Base-by-base conservation (phyloP, 2,113 vertebrate species). In the Mastomys coucha region DNA sequence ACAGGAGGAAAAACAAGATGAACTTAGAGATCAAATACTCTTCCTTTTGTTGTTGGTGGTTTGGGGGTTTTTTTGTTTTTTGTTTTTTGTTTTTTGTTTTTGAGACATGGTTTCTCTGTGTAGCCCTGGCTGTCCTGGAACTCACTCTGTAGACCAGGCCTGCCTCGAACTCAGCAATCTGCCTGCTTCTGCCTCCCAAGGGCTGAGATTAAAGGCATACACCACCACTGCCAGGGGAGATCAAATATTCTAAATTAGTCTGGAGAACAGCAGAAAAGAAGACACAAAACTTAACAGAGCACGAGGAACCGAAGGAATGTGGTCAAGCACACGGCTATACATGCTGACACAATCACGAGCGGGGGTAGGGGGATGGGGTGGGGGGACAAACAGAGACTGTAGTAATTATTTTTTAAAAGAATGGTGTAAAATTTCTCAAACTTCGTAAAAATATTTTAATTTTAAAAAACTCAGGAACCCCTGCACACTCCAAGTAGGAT, bases 231-330 rank as follows among this genome's bases (percentile, higher is more conserved):
- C 45, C 45, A 3, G 45, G 45, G 3, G 73, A 91, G 31, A 88
- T 17, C 77, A 12, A 45, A 70, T 28, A 91, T 82, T 82, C 84
- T 36, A 88, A 96, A 84, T 93, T 49, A 58, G 11, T 85, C 26
- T 67, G 14, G 28, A 49, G 9, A 72, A n/a, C 6, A 36, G 45
- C 42, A 87, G 31, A 33, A 67, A 86, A 33, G 60, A 51, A 87
- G 84, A 85, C 4, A 28, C 6, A 67, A 51, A 70, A n/a, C 24
- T 17, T 45, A 53, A 26, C 33, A 70, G 65, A 49, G 65, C 49
- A 45, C 13, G 24, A 1, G 20, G 45, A 49, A 70, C 31, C 6
- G 1, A 36, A 36, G 9, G 84, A 51, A 7, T 63, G 33, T 31
- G 13, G 63, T 22, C 42, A 49, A 33, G 45, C 31, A 24, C 39